phyloP scores from a whole-genome alignment of 1,140 invertebrate genomes.

The Matsumurasca onukii region DNA sequence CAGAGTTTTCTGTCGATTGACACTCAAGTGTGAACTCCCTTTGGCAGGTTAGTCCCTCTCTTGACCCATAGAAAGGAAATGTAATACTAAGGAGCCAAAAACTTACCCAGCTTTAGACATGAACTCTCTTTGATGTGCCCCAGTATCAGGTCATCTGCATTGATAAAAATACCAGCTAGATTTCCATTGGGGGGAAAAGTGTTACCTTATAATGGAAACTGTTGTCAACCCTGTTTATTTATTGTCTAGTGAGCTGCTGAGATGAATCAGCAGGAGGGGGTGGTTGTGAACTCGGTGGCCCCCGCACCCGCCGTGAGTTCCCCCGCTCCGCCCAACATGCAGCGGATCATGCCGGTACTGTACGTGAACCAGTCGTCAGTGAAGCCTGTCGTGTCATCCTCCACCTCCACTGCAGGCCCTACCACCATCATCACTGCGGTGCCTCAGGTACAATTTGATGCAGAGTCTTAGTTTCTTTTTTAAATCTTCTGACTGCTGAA shows the following conservation, averaged over 20 bases:
- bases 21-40: no score
- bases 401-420: neutral
- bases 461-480: neutral
- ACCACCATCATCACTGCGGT: neutral
- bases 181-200: no score
- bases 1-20: no score
- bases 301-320: neutral
- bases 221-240: neutral
- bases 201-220: neutral
- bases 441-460: slow-evolving; percentile 13
- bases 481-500: neutral
- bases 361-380: slow-evolving; percentile 1
- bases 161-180: no score
- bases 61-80: no score
- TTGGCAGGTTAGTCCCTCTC: no score
- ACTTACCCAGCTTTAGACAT: no score
- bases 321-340: neutral
- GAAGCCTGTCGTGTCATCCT: neutral
- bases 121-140: no score
- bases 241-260: neutral
- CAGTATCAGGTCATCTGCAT: no score
- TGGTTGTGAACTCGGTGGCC: neutral
- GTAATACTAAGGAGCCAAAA: no score
- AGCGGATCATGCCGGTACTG: slow-evolving; percentile 8
- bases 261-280: slow-evolving; percentile 15